These are phyloP conservation scores for Osmerus mordax DNA, from an alignment of 2,113 vertebrate species.

Conservation along the genomic window DNA sequence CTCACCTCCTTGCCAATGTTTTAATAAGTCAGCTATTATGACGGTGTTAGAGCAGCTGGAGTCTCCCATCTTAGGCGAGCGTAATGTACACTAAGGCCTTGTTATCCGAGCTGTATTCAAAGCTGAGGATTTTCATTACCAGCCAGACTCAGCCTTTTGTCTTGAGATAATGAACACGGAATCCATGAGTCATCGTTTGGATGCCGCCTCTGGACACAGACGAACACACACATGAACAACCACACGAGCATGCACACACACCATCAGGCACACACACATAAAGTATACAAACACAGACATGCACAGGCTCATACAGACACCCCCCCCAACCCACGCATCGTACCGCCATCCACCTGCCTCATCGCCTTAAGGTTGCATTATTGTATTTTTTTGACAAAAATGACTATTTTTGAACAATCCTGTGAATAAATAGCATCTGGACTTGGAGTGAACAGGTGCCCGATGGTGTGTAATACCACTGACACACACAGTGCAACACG, in stretches of 20 bases:
- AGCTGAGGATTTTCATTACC: conserved; percentile 20
- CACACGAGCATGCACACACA: conserved; percentile 11
- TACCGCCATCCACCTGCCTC: too few relatives aligned
- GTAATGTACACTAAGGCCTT: too few relatives aligned
- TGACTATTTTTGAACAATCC: neutral
- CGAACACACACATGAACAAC: neutral
- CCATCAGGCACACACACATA: too few relatives aligned
- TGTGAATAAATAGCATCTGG: too few relatives aligned
- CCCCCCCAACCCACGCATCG: neutral
- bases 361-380: too few relatives aligned
- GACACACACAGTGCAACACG: conserved; percentile 13
- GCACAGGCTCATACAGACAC: neutral
- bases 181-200: conserved; percentile 32
- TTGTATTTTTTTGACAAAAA: too few relatives aligned
- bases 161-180: conserved; percentile 32
- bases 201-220: too few relatives aligned
- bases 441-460: too few relatives aligned
- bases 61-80: too few relatives aligned
- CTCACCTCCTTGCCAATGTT: too few relatives aligned
- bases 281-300: neutral
- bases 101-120: neutral
- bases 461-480: neutral
- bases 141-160: conserved; percentile 39
- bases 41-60: too few relatives aligned
- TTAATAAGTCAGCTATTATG: too few relatives aligned